Percentiles rank a stretch among this genome's conserved stretches.
phyloP scores from a whole-genome alignment of 2,113 vertebrate species.

The Hippolais icterina region DNA sequence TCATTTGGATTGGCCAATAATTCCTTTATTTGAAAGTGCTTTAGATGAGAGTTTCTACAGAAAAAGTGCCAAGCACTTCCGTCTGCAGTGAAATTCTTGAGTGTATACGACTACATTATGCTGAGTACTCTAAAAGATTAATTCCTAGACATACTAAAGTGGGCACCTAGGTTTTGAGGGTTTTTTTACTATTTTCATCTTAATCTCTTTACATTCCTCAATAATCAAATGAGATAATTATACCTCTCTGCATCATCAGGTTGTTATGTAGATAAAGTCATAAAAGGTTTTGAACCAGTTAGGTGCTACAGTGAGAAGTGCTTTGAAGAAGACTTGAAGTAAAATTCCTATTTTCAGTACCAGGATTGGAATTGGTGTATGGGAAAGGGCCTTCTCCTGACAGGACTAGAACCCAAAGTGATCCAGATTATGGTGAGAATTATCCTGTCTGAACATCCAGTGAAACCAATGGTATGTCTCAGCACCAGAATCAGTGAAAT shows the following conservation, averaged over 20 bases:
- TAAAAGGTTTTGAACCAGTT: background rate
- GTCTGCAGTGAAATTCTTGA: background rate
- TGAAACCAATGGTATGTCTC: background rate
- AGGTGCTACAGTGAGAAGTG: background rate
- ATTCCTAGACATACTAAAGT: conserved; percentile 21
- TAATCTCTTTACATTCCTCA: background rate
- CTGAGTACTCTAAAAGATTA: conserved; percentile 23
- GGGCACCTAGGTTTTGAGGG: background rate
- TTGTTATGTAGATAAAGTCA: background rate
- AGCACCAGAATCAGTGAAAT: background rate
- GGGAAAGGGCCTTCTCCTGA: background rate
- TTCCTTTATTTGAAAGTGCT: background rate
- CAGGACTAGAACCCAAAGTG: background rate
- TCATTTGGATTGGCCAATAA: background rate
- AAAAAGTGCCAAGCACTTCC: background rate
- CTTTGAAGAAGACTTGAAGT: background rate
- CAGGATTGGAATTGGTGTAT: background rate
- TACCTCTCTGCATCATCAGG: background rate
- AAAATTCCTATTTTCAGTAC: background rate
- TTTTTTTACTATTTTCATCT: background rate
- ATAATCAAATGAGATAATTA: conserved; percentile 25
- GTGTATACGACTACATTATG: background rate
- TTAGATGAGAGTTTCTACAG: background rate
- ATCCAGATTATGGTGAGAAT: background rate
- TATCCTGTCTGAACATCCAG: background rate